Base-by-base conservation (phyloP, 2,888 invertebrate genomes). In the Synanthedon myopaeformis region DNA sequence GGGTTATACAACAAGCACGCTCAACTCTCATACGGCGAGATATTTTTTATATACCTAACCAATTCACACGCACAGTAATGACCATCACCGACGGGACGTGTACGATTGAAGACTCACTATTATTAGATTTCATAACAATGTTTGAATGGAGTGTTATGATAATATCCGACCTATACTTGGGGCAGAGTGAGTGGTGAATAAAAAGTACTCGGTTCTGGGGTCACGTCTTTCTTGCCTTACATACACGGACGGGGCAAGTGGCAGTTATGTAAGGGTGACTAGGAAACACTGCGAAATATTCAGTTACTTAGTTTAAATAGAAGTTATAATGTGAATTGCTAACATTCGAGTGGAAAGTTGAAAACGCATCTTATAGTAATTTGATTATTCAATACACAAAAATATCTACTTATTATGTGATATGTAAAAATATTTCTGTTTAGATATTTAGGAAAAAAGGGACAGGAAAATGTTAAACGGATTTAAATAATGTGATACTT, bases 71-170 rank as follows among this genome's bases (percentile, higher is more conserved):
- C 51, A 41, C 41, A 8, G 13, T 35, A 6, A 51, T 41, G 41
- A 51, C 51, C 28, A 28, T n/a, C 41, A 11, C 2, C 51, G 51
- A 13, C 51, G 51, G 51, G 51, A 51, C 51, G 51, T 19, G 23
- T 53, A 19, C 54, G 53, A 56, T 55, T 56, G 54, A 42, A 51
- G 51, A 58, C 53, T 57, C 55, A 55, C 56, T 55, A 55, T 57
- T 49, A 57, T 60, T 59, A 59, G 53, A 52, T 51, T 51, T 51
- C 51, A 41, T 51, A 51, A 51, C 51, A 35, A 23, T 17, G 42
- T 50, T 14, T 54, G 23, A 35, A n/a, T 23, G 19, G 12, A 49
- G 23, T 49, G 49, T 49, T 19, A 52, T 52, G 51, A 56, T 51
- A 53, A 49, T 14, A 49, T 49, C n/a, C 52, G 55, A 54, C 54